Percentiles rank a stretch among this genome's conserved stretches.
phyloP scores from a whole-genome alignment of 2,888 invertebrate species.

The Dicroscelio sp. region DNA sequence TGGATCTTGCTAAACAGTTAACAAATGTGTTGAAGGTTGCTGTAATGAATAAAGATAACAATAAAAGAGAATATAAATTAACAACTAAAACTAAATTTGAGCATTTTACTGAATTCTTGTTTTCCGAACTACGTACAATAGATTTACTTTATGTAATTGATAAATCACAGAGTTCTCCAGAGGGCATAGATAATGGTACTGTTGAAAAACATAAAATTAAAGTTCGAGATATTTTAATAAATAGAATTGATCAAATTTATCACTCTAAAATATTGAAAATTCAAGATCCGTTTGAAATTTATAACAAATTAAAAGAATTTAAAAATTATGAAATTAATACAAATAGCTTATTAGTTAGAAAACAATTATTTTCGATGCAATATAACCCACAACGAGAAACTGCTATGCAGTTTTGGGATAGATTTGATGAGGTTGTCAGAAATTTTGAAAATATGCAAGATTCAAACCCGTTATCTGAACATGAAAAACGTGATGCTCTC shows the following conservation, averaged over 20 bases:
- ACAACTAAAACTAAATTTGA: constrained; percentile 65
- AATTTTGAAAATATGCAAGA: background rate
- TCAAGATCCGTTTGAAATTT: background rate
- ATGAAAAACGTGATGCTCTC: background rate
- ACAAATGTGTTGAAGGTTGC: background rate
- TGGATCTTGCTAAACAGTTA: background rate
- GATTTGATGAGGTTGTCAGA: background rate
- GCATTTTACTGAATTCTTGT: constrained; percentile 71
- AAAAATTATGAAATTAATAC: background rate
- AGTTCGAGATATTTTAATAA: background rate
- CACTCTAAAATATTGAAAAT: background rate
- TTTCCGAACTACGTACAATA: constrained; percentile 63
- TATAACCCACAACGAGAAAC: background rate
- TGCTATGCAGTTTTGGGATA: background rate
- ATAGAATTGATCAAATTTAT: background rate
- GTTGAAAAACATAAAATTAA: constrained; percentile 12
- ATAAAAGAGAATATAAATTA: constrained; percentile 70
- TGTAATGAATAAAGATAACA: background rate
- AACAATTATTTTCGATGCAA: background rate
- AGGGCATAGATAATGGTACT: background rate
- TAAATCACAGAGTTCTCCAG: background rate
- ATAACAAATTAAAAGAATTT: background rate
- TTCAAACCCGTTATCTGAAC: background rate
- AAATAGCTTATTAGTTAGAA: background rate
- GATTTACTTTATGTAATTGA: constrained; percentile 72